These are phyloP conservation scores for Parapsyche elsis DNA, from an alignment of 1,140 invertebrate genomes.

Conservation along the genomic window DNA sequence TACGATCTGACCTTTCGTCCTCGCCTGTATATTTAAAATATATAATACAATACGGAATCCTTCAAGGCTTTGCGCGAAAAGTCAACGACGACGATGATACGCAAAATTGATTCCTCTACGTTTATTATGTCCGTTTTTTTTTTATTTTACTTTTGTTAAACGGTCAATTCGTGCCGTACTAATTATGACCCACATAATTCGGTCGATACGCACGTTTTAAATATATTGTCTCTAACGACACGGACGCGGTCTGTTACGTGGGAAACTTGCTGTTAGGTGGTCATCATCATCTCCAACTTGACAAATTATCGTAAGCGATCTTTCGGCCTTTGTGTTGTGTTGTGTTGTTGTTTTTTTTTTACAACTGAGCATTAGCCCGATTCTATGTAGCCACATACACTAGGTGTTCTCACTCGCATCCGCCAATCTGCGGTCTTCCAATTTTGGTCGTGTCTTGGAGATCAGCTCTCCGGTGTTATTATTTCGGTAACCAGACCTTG, in stretches of 20 bases:
- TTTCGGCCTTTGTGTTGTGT: background rate
- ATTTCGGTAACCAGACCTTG: constrained; percentile 31
- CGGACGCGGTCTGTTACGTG: background rate
- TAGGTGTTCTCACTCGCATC: background rate
- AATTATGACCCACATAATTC: too few species aligned
- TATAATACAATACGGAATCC: background rate
- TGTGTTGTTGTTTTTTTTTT: too few species aligned
- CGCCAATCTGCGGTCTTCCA: background rate
- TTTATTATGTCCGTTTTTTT: background rate
- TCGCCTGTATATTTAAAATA: too few species aligned
- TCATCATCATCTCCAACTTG: constrained; percentile 13
- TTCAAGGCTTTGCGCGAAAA: constrained; percentile 2
- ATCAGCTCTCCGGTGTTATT: background rate
- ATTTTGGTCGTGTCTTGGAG: constrained; percentile 3
- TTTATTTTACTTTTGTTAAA: too few species aligned
- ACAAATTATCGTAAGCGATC: constrained; percentile 14
- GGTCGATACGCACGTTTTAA: too few species aligned
- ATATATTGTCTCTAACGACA: too few species aligned
- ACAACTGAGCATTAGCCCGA: constrained; percentile 1
- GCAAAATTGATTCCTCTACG: background rate
- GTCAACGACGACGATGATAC: background rate
- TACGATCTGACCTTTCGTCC: constrained; percentile 7
- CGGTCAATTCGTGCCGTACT: too few species aligned
- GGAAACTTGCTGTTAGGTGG: constrained; percentile 8
- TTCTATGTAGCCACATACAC: background rate